Conservation (phyloP, 37 sponge, comb jelly and placozoan genomes). For the Eunapius fragilis region DNA sequence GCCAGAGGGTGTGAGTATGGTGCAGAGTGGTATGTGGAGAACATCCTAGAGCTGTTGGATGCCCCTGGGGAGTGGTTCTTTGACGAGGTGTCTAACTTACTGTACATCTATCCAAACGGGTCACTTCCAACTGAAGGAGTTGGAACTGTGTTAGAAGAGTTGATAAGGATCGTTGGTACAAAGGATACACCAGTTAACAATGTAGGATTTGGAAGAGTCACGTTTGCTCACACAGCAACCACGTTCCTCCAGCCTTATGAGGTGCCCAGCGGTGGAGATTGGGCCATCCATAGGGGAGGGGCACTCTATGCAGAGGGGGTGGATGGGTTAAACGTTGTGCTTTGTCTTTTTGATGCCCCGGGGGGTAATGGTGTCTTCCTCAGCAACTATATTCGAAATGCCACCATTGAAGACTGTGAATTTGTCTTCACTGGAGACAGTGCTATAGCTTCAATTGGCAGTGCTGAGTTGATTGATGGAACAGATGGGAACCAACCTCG, state of each 20-base stretch:
- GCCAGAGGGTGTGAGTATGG: conserved; percentile 64
- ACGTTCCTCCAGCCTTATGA: conserved; percentile 54
- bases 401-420: conserved; percentile 38
- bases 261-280: conserved; percentile 69
- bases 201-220: conserved; percentile 18
- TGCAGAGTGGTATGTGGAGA: conserved; percentile 61
- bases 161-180: conserved; percentile 34
- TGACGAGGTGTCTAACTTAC: conserved; percentile 20
- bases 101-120: conserved; percentile 55
- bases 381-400: conserved; percentile 48
- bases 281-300: conserved; percentile 57
- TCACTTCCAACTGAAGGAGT: conserved; percentile 16
- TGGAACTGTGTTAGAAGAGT: conserved; percentile 9
- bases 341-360: conserved; percentile 26
- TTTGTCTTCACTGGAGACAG: conserved; percentile 64
- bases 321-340: conserved; percentile 48
- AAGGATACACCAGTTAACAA: conserved; percentile 16
- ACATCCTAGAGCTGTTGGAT: conserved; percentile 61
- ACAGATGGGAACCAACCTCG: conserved; percentile 65
- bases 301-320: conserved; percentile 49
- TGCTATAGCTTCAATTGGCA: conserved; percentile 65
- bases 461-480: conserved; percentile 59
- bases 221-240: conserved; percentile 58
- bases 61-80: conserved; percentile 77
- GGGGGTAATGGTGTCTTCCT: conserved; percentile 63